phyloP scores from a whole-genome alignment of 2,888 invertebrate genomes.

The Drosophila nigricruria region DNA sequence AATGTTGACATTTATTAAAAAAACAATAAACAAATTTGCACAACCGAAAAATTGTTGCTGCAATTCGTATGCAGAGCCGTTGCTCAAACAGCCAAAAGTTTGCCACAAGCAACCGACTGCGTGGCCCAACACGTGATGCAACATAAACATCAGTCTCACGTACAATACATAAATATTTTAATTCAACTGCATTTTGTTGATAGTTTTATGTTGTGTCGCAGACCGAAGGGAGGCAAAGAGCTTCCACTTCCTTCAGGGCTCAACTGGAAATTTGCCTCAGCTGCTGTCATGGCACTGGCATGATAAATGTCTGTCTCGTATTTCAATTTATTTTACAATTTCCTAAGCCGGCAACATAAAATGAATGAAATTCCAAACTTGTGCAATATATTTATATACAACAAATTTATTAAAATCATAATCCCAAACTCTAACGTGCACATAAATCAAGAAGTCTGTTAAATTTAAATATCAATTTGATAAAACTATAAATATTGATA shows the following conservation, averaged over 20 bases:
- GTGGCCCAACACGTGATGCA: conserved; percentile 21
- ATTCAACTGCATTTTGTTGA: conserved; percentile 70
- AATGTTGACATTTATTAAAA: conserved; percentile 77
- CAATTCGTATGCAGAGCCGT: conserved; percentile 9
- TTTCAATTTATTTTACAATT: conserved; percentile 76
- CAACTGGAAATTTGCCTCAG: conserved; percentile 29
- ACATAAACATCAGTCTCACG: conserved; percentile 67
- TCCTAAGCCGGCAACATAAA: conserved; percentile 53
- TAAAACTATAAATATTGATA: conserved; percentile 4
- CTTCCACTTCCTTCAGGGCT: neutral
- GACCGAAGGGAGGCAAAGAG: neutral
- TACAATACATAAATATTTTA: conserved; percentile 74
- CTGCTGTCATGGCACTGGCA: conserved; percentile 27
- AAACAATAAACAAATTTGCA: conserved; percentile 73
- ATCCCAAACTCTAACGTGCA: neutral
- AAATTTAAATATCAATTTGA: conserved; percentile 8
- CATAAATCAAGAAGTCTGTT: conserved; percentile 5
- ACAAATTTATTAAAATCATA: conserved; percentile 19
- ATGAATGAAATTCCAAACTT: conserved; percentile 31
- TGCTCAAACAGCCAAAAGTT: conserved; percentile 13
- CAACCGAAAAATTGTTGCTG: conserved; percentile 7
- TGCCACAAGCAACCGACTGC: conserved; percentile 30
- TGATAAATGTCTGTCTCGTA: conserved; percentile 61
- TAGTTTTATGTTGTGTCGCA: conserved; percentile 63
- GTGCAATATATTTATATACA: conserved; percentile 5